Conservation (phyloP, 2,888 invertebrate species). For the Oligia latruncula region DNA sequence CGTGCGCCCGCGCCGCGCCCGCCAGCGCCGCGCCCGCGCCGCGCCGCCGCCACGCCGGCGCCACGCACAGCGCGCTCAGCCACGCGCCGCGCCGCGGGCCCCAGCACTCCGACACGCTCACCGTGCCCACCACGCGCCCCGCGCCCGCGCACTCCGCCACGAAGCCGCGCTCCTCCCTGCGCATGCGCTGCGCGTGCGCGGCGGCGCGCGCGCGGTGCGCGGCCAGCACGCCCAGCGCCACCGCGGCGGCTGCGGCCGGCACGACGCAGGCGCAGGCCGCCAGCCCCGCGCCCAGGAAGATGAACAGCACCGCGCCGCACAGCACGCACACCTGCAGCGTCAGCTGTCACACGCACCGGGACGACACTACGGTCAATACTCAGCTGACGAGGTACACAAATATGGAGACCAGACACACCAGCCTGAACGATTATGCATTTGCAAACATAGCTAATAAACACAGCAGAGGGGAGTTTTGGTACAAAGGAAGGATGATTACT, state of each 20-base stretch:
- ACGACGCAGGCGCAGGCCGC: slow-evolving; percentile 65
- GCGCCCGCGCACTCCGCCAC: slow-evolving; percentile 71
- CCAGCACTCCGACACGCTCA: slow-evolving; percentile 72
- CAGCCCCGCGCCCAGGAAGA: slow-evolving; percentile 90
- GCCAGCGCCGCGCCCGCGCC: slow-evolving; percentile 64
- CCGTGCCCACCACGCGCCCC: slow-evolving; percentile 74
- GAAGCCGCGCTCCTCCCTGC: slow-evolving; percentile 88
- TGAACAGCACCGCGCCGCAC: slow-evolving; percentile 92
- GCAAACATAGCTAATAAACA: not conserved
- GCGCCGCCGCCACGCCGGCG: slow-evolving; percentile 67
- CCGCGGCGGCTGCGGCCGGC: slow-evolving; percentile 66
- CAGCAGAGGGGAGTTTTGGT: not conserved
- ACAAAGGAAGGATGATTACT: not conserved
- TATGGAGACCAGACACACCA: not conserved
- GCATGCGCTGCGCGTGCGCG: slow-evolving; percentile 8
- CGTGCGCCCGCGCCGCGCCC: slow-evolving; percentile 44
- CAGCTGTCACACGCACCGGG: slow-evolving; percentile 66
- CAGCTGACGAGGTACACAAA: not conserved
- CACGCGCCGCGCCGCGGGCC: slow-evolving; percentile 71
- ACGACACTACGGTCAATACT: not conserved
- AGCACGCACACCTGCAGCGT: slow-evolving; percentile 88
- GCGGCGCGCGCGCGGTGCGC: slow-evolving; percentile 53
- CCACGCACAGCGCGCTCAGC: slow-evolving; percentile 72
- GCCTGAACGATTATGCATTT: not conserved
- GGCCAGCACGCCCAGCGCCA: slow-evolving; percentile 58